Base-by-base conservation (phyloP, 2,888 invertebrate genomes). In the Hydrotaea cyrtoneurina region DNA sequence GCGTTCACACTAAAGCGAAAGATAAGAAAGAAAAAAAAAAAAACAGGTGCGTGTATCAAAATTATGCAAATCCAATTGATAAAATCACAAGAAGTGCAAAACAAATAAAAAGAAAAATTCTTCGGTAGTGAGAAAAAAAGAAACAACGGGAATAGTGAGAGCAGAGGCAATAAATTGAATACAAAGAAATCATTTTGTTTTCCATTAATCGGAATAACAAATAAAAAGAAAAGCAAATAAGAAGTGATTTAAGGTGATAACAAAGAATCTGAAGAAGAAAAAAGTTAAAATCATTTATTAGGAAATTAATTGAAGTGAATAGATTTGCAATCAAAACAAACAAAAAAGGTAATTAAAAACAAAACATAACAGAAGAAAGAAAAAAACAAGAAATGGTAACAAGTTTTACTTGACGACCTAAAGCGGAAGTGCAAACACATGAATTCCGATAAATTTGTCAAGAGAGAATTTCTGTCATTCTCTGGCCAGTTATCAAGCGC, bases 41-140 rank as follows among this genome's bases (percentile, higher is more conserved):
- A 39, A 46, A 66, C 69, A 69, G 69, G 69, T 69, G 69, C 69
- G 69, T 69, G 39, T 43, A 69, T 39, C 4, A 59, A 26, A 59
- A 26, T 59, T 59, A 59, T 26, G 15, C 11, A 66, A 69, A 66
- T 66, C 39, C 39, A 19, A 66, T 69, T 69, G 23, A 46, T 43
- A 69, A 69, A 69, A 43, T 69, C 39, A 13, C 19, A 46, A 66
- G n/a, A 43, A 64, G 66, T 21, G 43, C 17, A 19, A 39, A 66
- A 43, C 39, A 66, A 39, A 64, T 64, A 36, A 62, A 31, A 36
- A 31, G 3, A 36, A 66, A n/a, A 66, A 66, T 11, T n/a, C n/a
- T n/a, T n/a, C 53, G 10, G 10, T 2, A 57, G 23, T 7, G 7
- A 57, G 17, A 23, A 21, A 57, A 10, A 23, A 21, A 66, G 43